phyloP scores from a whole-genome alignment of 2,888 invertebrate genomes.

The Orchesellides sinensis region DNA sequence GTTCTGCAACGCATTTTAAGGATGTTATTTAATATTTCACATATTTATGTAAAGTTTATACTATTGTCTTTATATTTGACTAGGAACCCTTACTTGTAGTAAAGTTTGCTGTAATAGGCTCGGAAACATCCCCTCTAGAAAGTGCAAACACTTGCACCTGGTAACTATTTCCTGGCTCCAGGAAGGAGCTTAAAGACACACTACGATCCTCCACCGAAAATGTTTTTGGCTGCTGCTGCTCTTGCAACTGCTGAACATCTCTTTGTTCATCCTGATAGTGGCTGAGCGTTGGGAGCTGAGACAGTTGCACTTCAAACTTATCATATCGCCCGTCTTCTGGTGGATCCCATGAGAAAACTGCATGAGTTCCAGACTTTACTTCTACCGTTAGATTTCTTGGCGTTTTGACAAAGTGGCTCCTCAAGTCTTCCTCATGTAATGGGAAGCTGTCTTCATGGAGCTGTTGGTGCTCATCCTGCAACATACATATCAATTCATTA shows the following conservation, averaged over 20 bases:
- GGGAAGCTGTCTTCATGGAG: constrained; percentile 53
- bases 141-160: constrained; percentile 63
- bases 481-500: no score
- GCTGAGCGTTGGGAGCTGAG: constrained; percentile 11
- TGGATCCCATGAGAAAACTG: constrained; percentile 61
- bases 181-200: constrained; percentile 52
- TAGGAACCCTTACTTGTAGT: constrained; percentile 50
- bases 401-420: constrained; percentile 26
- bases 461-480: constrained; percentile 50
- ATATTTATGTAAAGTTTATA: not conserved
- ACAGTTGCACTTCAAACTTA: constrained; percentile 48
- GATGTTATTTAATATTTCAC: not conserved
- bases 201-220: constrained; percentile 60
- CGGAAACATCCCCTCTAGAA: constrained; percentile 41
- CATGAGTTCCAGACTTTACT: constrained; percentile 54
- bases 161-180: constrained; percentile 67
- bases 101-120: constrained; percentile 53
- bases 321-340: constrained; percentile 55
- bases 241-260: constrained; percentile 26
- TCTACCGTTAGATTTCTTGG: constrained; percentile 56
- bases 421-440: constrained; percentile 22
- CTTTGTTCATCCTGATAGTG: constrained; percentile 36
- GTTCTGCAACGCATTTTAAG: constrained; percentile 36
- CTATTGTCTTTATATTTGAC: not conserved
- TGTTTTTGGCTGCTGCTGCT: constrained; percentile 57